Evolutionary conservation across 64 coral and sea anemone species (phyloP).

Genomic region (Porites australiensis): DNA sequence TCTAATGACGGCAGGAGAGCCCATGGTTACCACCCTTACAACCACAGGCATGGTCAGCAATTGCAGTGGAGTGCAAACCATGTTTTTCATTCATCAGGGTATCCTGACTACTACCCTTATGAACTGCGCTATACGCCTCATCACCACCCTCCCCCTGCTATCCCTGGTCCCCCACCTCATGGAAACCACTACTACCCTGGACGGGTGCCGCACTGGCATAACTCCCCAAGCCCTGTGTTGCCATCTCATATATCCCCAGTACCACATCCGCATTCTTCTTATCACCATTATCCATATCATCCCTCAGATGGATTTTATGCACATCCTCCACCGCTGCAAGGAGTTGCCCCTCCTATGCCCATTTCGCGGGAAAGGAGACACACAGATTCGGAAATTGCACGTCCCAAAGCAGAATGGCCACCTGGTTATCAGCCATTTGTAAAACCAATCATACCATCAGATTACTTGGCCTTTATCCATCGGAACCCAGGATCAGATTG

Average conservation of each 20-base stretch:
- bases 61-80: constrained; percentile 71
- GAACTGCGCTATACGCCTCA: constrained; percentile 72
- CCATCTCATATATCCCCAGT: constrained; percentile 46
- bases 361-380: constrained; percentile 53
- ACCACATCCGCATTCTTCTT: constrained; percentile 32
- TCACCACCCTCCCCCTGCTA: constrained; percentile 59
- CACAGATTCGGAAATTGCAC: constrained; percentile 79
- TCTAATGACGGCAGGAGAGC: constrained; percentile 43
- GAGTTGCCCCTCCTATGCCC: constrained; percentile 41
- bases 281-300: constrained; percentile 71
- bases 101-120: constrained; percentile 81
- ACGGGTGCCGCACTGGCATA: constrained; percentile 74
- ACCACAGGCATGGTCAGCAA: constrained; percentile 44
- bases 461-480: constrained; percentile 72
- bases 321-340: constrained; percentile 10
- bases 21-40: constrained; percentile 39
- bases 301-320: constrained; percentile 57
- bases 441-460: constrained; percentile 80
- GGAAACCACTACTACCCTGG: constrained; percentile 75
- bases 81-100: constrained; percentile 47
- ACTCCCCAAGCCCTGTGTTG: constrained; percentile 65
- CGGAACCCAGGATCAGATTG: constrained; percentile 70
- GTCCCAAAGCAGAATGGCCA: constrained; percentile 98
- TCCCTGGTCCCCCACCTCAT: constrained; percentile 40
- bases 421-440: constrained; percentile 67